Conservation (phyloP, 2,888 invertebrate genomes). For the Penaeus monodon region DNA sequence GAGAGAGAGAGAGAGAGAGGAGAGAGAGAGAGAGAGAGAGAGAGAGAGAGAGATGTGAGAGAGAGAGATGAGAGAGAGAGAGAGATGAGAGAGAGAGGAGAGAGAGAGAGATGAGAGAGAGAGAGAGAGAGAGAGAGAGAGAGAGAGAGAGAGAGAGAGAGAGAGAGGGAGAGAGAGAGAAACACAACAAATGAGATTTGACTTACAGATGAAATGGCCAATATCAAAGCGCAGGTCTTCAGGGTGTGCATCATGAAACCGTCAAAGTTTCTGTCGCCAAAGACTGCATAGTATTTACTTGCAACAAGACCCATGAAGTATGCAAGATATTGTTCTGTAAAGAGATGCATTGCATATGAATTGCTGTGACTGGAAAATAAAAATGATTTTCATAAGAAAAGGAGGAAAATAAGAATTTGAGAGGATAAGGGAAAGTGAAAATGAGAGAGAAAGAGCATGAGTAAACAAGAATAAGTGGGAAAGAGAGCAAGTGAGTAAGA, state of each 20-base stretch:
- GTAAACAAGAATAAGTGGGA: too few species aligned
- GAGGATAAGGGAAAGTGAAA: too few species aligned
- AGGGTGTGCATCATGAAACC: constrained; percentile 69
- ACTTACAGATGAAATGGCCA: constrained; percentile 70
- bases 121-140: too few species aligned
- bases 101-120: background rate
- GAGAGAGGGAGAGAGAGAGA: background rate
- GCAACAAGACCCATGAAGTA: constrained; percentile 74
- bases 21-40: background rate
- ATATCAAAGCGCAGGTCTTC: constrained; percentile 66
- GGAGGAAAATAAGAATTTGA: too few species aligned
- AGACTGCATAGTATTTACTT: constrained; percentile 72
- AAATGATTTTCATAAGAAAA: too few species aligned
- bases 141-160: background rate
- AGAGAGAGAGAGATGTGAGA: too few species aligned
- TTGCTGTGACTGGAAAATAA: too few species aligned
- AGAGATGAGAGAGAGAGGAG: background rate
- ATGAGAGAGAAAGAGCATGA: too few species aligned
- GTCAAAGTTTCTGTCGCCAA: constrained; percentile 71
- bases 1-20: background rate
- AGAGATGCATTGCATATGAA: background rate
- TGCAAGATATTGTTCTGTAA: constrained; percentile 72
- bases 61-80: background rate
- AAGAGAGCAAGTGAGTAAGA: too few species aligned
- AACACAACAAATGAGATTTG: background rate